Evolutionary conservation across 2,797 vertebrate species (phyloP).

Genomic region (Percopsis omiscomaycus): DNA sequence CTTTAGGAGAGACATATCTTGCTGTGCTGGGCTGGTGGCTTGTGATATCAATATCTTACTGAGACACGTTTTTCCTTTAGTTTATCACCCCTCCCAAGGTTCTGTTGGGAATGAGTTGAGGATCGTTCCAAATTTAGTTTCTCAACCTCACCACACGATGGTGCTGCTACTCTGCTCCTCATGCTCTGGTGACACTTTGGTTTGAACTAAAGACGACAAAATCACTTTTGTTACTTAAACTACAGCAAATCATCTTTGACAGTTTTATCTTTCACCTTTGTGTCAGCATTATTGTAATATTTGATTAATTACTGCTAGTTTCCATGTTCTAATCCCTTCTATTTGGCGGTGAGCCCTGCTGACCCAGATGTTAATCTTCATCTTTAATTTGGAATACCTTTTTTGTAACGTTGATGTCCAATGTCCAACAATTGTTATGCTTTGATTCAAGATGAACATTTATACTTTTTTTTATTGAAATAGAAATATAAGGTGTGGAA

Average conservation of each 20-base stretch:
- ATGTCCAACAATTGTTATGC: too few relatives aligned
- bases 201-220: not conserved
- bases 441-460: too few relatives aligned
- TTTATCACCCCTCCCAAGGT: too few relatives aligned
- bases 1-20: too few relatives aligned
- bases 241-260: not conserved
- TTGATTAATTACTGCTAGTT: not conserved
- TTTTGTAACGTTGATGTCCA: too few relatives aligned
- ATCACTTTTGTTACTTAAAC: not conserved
- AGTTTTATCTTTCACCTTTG: not conserved
- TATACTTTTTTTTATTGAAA: too few relatives aligned
- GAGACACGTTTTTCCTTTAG: not conserved
- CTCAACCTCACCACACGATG: conserved; percentile 42
- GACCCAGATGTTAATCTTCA: not conserved
- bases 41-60: too few relatives aligned
- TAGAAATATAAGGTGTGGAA: too few relatives aligned
- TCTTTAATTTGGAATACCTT: too few relatives aligned
- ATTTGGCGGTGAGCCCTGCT: not conserved
- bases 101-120: not conserved
- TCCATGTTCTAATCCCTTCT: not conserved
- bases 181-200: not conserved
- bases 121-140: conserved; percentile 8
- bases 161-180: conserved; percentile 26
- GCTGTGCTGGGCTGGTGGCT: too few relatives aligned
- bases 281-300: not conserved